A percentile compares a stretch with the other conserved stretches of the same genome.
phyloP scores from a whole-genome alignment of 2,797 vertebrate genomes.

The Sebastes dallii region DNA sequence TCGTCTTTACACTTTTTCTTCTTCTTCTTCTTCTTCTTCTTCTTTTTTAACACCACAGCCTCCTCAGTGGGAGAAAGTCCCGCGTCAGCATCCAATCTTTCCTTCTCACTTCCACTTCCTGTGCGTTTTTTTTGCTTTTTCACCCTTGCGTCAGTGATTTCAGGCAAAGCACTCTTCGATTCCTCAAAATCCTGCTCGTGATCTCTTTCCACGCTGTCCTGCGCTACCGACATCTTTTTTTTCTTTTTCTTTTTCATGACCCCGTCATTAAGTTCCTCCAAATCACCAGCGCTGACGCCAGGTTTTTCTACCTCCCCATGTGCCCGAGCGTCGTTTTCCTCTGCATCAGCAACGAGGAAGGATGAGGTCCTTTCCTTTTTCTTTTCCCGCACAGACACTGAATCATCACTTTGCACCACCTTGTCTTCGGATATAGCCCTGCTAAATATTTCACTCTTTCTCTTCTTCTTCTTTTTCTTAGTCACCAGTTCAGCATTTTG shows the following conservation, averaged over 20 bases:
- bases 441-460: not conserved
- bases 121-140: conserved; percentile 13
- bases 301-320: not conserved
- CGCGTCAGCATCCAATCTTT: not conserved
- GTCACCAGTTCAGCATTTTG: not conserved
- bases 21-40: not conserved
- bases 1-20: not conserved
- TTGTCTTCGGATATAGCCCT: not conserved
- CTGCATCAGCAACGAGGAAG: conserved; percentile 59
- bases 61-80: not conserved
- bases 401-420: not conserved
- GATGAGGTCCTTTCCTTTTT: conserved; percentile 38
- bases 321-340: conserved; percentile 28
- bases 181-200: not conserved
- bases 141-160: not conserved
- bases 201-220: not conserved
- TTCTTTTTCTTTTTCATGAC: conserved; percentile 42
- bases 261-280: not conserved
- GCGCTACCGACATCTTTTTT: not conserved
- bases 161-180: not conserved
- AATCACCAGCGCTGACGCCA: not conserved
- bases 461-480: conserved; percentile 42
- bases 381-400: conserved; percentile 33
- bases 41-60: not conserved
- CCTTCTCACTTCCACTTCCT: not conserved